phyloP scores from a whole-genome alignment of 2,797 vertebrate species.

The Mus minutoides region DNA sequence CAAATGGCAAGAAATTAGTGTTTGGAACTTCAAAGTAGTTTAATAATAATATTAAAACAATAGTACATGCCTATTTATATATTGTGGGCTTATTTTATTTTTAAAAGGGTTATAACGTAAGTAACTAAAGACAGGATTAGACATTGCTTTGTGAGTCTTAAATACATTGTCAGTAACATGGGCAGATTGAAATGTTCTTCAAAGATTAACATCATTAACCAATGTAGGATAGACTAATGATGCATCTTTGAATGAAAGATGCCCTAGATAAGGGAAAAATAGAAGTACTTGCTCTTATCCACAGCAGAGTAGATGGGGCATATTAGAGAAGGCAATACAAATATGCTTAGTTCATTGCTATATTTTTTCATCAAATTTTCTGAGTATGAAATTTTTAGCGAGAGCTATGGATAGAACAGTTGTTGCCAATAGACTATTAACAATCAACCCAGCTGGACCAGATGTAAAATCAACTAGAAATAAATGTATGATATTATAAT shows the following conservation, averaged over 20 bases:
- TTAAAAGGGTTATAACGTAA: neutral
- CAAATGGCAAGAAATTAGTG: conserved; percentile 9
- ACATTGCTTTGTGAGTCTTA: neutral
- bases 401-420: conserved; percentile 50
- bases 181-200: neutral
- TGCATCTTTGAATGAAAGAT: neutral
- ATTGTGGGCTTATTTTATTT: conserved; percentile 24
- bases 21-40: conserved; percentile 26
- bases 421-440: conserved; percentile 69
- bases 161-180: neutral
- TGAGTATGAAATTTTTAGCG: conserved; percentile 60
- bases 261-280: neutral
- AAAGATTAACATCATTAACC: too few relatives aligned
- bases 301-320: neutral
- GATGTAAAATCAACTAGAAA: conserved; percentile 78
- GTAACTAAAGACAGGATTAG: neutral
- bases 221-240: neutral
- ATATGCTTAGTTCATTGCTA: conserved; percentile 33
- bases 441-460: conserved; percentile 68
- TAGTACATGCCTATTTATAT: neutral
- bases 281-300: conserved; percentile 14
- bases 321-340: conserved; percentile 43
- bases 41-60: neutral
- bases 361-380: conserved; percentile 19
- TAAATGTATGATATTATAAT: conserved; percentile 63